Base-by-base conservation (phyloP, 2,797 vertebrate species). In the Eurystomus glaucurus region DNA sequence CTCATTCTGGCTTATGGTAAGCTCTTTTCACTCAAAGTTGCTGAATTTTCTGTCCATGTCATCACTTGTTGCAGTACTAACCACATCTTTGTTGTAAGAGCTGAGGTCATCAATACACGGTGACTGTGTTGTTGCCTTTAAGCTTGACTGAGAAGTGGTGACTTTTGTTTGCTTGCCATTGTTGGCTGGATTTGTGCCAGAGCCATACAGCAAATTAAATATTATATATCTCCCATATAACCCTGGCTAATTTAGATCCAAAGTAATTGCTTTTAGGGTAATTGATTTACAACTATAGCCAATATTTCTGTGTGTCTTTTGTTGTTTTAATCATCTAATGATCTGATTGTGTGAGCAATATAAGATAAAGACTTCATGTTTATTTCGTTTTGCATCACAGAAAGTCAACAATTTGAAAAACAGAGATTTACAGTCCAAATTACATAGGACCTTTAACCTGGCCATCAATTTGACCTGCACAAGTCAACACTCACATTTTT, bases 241-340 rank as follows among this genome's bases (percentile, higher is more conserved):
- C 70, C 46, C 46, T 66, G 70, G 39, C 60, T 96, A 88, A 90
- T 96, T 90, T 93, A 69, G 58, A 76, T 33, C n/a, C 70, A 85
- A 88, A 90, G 92, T 93, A 96, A 96, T 96, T 96, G 95, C 92
- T 93, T 96, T 95, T 87, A 77, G 77, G 82, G 86, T 90, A 97
- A 97, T 90, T 93, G 88, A 94, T 93, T 96, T 94, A 92, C 51
- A 70, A 79, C 88, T 85, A 62, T 92, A 76, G 80, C 80, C 85
- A 92, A 92, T 97, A 96, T 84, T 92, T 93, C 62, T 55, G 28
- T 92, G 94, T 92, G 94, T 86, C 92, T 93, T 95, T 87, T 90
- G 69, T 88, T 95, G 88, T 92, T 97, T 96, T 96, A 94, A 96
- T 97, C 96, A 93, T 94, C 93, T 96, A 96, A 97, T 96, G 91